A percentile compares a stretch with the other conserved stretches of the same genome.
phyloP scores from a whole-genome alignment of 2,113 vertebrate genomes.

The Percopsis transmontana region DNA sequence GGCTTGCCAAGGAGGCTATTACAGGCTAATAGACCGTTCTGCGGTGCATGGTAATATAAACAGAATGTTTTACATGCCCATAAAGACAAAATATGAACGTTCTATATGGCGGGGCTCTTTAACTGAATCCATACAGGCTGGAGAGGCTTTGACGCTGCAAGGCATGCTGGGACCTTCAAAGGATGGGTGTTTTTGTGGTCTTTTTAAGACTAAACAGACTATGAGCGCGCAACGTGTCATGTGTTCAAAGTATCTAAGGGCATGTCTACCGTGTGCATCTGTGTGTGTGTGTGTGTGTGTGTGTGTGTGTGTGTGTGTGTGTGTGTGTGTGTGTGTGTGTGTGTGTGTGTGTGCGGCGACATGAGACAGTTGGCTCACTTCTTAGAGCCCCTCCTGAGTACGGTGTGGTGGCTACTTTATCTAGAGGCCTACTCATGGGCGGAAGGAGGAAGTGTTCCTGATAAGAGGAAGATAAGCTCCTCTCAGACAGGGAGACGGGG shows the following conservation, averaged over 20 bases:
- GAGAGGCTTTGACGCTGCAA: slow-evolving; percentile 41
- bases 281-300: slow-evolving; percentile 10
- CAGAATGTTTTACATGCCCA: slow-evolving; percentile 64
- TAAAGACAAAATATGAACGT: slow-evolving; percentile 64
- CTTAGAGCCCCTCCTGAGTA: slow-evolving; percentile 42
- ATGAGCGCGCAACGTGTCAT: slow-evolving; percentile 54
- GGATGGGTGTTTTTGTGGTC: slow-evolving; percentile 59
- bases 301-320: slow-evolving; percentile 5
- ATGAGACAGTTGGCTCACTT: slow-evolving; percentile 41
- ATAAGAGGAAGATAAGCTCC: slow-evolving; percentile 44
- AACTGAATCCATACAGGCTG: slow-evolving; percentile 60
- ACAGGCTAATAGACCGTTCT: slow-evolving; percentile 51
- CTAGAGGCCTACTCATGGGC: slow-evolving; percentile 43
- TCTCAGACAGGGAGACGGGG: background rate
- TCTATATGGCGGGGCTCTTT: slow-evolving; percentile 29
- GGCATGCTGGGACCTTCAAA: slow-evolving; percentile 62
- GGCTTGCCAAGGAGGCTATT: slow-evolving; percentile 51
- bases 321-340: slow-evolving; percentile 1
- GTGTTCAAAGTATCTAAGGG: slow-evolving; percentile 56
- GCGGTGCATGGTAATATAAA: slow-evolving; percentile 59
- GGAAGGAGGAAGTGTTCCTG: slow-evolving; percentile 43
- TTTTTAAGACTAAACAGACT: slow-evolving; percentile 64
- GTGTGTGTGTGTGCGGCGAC: background rate
- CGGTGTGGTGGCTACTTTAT: slow-evolving; percentile 29
- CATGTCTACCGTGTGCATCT: background rate